Percentiles rank a stretch among this genome's conserved stretches.
phyloP scores from a whole-genome alignment of 2,797 vertebrate species.

The Micropoecilia bifurca region DNA sequence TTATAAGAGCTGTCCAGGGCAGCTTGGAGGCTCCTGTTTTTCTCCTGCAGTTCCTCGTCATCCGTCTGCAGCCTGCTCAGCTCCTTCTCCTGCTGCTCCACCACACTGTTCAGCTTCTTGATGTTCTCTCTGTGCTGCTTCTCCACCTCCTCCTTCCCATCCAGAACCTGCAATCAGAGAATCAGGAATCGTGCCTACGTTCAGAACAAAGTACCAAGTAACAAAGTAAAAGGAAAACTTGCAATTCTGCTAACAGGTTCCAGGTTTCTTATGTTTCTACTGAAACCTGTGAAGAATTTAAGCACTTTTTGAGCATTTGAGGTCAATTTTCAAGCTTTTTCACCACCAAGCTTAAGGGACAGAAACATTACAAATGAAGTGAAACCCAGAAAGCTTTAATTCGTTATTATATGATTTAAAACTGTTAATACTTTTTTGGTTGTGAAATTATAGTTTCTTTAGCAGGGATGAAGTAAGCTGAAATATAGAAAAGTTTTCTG shows the following conservation, averaged over 20 bases:
- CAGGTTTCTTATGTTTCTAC: too few species aligned
- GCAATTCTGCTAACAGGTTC: background rate
- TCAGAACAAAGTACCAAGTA: background rate
- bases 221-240: background rate
- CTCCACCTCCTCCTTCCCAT: constrained; percentile 96
- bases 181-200: background rate
- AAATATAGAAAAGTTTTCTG: too few species aligned
- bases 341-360: too few species aligned
- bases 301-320: too few species aligned
- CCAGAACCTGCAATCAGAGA: constrained; percentile 85
- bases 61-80: constrained; percentile 83
- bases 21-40: constrained; percentile 90
- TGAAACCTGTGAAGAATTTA: too few species aligned
- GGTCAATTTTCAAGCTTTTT: too few species aligned
- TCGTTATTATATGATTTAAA: too few species aligned
- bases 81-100: constrained; percentile 93
- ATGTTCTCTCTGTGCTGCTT: constrained; percentile 97
- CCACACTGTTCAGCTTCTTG: constrained; percentile 90
- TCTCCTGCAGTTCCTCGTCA: constrained; percentile 90
- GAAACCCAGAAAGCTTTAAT: too few species aligned
- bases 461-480: too few species aligned
- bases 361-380: too few species aligned
- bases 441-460: too few species aligned
- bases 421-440: too few species aligned
- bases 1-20: constrained; percentile 93